Base-by-base conservation (phyloP, 1,140 invertebrate species). In the Elysia chlorotica region DNA sequence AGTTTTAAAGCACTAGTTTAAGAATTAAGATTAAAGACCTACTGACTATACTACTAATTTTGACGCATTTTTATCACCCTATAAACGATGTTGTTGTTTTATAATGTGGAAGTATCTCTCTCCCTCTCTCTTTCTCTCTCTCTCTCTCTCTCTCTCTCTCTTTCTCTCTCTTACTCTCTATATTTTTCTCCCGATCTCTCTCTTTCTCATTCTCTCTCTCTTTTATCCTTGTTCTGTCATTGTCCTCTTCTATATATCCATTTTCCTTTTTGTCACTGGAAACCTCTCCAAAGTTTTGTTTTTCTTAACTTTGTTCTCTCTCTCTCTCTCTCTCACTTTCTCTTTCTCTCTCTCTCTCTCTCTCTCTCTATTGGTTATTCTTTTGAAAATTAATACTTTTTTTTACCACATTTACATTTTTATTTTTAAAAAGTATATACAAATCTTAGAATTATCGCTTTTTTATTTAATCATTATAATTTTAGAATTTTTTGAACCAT, bases 321-420 rank as follows among this genome's bases (percentile, higher is more conserved):
- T 59, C 19, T 59, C 56, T 17, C 19, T 59, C 19, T 59, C 56
- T n/a, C 14, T 17, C 19, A 59, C 10, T 17, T 14, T 17, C 19
- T 17, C 28, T 17, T 25, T 17, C 28, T 17, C 28, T 10, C 6
- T 10, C 56, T 17, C 56, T 10, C 28, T 17, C 19, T 17, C 25
- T 4, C 59, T 30, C 3, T 4, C 31, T 5, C 59, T 30, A 19
- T 30, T 31, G 33, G 63, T 33, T 41, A 69, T 72, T 38, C 76
- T 74, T n/a, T 75, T 78, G 36, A 67, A 74, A 28, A 74, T 73
- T 41, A 66, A 73, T 19, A 80, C 35, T 56, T 70, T 73, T n/a
- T 65, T 79, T 36, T 74, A 80, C 74, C 76, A 82, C 38, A 79
- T 76, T 69, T 73, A 73, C 65, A 56, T 72, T 14, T 48, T 14